Base-by-base conservation (phyloP, 2,113 vertebrate species). In the Parus major region DNA sequence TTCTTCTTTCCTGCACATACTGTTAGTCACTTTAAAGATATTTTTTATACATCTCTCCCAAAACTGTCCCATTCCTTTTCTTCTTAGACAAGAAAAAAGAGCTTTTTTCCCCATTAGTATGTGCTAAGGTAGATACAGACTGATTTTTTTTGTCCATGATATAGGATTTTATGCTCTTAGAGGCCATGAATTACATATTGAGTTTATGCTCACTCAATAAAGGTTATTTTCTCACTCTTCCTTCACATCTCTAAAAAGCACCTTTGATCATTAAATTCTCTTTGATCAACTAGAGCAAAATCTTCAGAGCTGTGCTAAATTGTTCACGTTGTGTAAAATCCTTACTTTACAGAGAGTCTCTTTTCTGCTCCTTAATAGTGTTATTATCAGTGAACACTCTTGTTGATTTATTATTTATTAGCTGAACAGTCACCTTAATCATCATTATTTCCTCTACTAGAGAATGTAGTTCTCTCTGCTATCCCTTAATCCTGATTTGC, bases 181-280 rank as follows among this genome's bases (percentile, higher is more conserved):
- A 82, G 79, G 80, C 86, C 87, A 59, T 66, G 84, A 93, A 80
- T 96, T 70, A 93, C 85, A 89, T 86, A 59, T 28, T 65, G 81
- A 95, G 88, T 68, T 90, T 72, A 91, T 78, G 66, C 28, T 95
- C 92, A 70, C 63, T 93, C 71, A 81, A 53, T 95, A 86, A 86
- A 93, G 68, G 64, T 90, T 89, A 95, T 81, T 92, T 96, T 83
- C 47, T 76, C 60, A 55, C 76, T 94, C 46, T 46, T 86, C 73
- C 73, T 94, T 95, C 88, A 91, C 55, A 88, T 86, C 52, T 82
- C 61, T 86, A 88, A 95, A 96, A 94, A 93, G 86, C 52, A 92
- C 59, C 88, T 97, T 96, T 97, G 95, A 96, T 96, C 95, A 90
- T 78, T 61, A 97, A 86, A 95, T 97, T 95, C 91, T 92, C 94